Conservation (phyloP, 2,888 invertebrate species). For the Lithosia quadra region DNA sequence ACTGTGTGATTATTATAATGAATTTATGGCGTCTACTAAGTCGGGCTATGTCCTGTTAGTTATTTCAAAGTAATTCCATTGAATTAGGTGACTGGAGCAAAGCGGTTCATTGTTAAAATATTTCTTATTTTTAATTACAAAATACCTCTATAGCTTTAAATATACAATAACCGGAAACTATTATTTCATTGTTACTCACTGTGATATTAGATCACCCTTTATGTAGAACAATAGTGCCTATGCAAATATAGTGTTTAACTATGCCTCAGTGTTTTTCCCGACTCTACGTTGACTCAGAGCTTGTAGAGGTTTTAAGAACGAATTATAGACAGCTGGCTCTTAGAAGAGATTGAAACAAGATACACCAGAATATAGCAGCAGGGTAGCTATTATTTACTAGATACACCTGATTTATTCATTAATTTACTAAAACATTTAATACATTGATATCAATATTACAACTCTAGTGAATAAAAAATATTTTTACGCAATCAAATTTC, state of each 20-base stretch:
- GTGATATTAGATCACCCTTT: constrained; percentile 18
- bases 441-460: no score
- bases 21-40: constrained; percentile 35
- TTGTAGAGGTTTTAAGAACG: not conserved
- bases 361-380: not conserved
- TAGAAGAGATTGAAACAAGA: not conserved
- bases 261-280: not conserved
- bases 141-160: constrained; percentile 6
- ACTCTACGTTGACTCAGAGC: not conserved
- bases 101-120: not conserved
- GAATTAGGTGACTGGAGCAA: not conserved
- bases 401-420: not conserved
- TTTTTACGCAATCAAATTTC: no score
- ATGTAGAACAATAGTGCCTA: constrained; percentile 15
- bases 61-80: not conserved
- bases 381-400: not conserved
- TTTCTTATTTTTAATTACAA: constrained; percentile 5
- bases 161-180: constrained; percentile 12
- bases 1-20: constrained; percentile 30
- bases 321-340: not conserved
- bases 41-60: not conserved
- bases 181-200: constrained; percentile 11
- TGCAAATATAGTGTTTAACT: constrained; percentile 9
- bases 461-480: no score
- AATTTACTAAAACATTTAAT: no score